Base-by-base conservation (phyloP, 2,113 vertebrate species). In the Chelonoidis abingdonii region DNA sequence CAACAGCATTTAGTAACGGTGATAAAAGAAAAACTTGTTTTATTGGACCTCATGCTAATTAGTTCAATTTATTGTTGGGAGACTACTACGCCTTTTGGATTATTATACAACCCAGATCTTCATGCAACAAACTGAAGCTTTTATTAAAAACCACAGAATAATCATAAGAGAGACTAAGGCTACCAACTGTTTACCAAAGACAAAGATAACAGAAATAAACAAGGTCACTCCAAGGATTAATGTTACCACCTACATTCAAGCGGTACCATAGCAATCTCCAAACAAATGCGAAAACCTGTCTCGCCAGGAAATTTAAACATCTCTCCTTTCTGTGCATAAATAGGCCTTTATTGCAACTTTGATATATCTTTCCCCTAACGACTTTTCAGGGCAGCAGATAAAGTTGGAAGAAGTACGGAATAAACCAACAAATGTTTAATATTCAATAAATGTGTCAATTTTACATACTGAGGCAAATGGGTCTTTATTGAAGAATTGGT, bases 371-470 rank as follows among this genome's bases (percentile, higher is more conserved):
- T 94, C 95, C 93, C 96, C 90, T 95, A 94, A 98, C 1, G 96
- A 97, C 93, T 93, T 94, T 53, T 87, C 95, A 96, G 95, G 87
- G 94, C 84, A 62, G 54, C 80, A 56, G 95, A 96, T 95, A 89
- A 97, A 97, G 97, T 89, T 52, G 29, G 83, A 88, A 91, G 86
- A 82, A 95, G 94, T 1, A 0, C n/a, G 3, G 54, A 4, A 87
- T 89, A 93, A 92, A 94, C 86, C 85, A 41, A 97, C 97, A 92
- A 97, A 98, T 98, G 98, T 96, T 98, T 98, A 98, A 98, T 98
- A 98, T 98, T 98, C 98, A 98, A 98, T 98, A 98, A 98, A 98
- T 97, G 98, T 98, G 98, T 98, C 98, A 98, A 98, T 98, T 98
- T 98, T 98, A 98, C 98, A 98, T 98, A 96, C 72, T 52, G 97